phyloP scores from a whole-genome alignment of 2,888 invertebrate species.

The Scaptomyza tumidula region DNA sequence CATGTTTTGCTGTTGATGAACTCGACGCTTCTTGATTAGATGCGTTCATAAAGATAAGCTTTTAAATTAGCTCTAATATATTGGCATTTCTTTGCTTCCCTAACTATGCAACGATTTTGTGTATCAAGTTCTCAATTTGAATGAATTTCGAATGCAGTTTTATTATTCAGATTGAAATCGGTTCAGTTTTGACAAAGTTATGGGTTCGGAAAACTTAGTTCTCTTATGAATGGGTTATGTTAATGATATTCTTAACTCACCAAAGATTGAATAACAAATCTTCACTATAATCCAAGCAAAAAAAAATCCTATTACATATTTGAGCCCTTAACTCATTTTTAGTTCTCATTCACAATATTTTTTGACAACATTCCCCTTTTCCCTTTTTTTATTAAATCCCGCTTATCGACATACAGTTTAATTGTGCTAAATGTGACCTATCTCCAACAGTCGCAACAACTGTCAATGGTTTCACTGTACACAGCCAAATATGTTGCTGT shows the following conservation, averaged over 20 bases:
- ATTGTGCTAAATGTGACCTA: conserved; percentile 27
- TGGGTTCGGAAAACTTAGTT: too few relatives aligned
- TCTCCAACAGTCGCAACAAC: conserved; percentile 10
- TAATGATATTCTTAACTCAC: too few relatives aligned
- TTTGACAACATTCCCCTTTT: neutral
- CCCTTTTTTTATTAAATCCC: neutral
- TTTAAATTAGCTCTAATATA: neutral
- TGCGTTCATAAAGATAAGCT: neutral
- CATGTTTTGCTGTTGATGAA: neutral
- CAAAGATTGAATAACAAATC: too few relatives aligned
- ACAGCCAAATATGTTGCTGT: conserved; percentile 28
- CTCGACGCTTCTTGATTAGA: neutral
- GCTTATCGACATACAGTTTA: conserved; percentile 15
- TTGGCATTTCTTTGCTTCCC: neutral
- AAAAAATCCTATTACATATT: neutral
- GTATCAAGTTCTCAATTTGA: too few relatives aligned
- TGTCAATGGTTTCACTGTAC: conserved; percentile 43
- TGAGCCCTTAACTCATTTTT: neutral
- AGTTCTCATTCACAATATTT: neutral
- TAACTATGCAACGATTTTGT: too few relatives aligned
- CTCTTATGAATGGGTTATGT: too few relatives aligned
- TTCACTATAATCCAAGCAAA: too few relatives aligned
- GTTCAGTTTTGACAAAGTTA: too few relatives aligned
- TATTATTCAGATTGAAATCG: too few relatives aligned
- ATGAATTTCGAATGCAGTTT: too few relatives aligned